Conservation (phyloP, 2,797 vertebrate species). For the Ispidina lecontei region DNA sequence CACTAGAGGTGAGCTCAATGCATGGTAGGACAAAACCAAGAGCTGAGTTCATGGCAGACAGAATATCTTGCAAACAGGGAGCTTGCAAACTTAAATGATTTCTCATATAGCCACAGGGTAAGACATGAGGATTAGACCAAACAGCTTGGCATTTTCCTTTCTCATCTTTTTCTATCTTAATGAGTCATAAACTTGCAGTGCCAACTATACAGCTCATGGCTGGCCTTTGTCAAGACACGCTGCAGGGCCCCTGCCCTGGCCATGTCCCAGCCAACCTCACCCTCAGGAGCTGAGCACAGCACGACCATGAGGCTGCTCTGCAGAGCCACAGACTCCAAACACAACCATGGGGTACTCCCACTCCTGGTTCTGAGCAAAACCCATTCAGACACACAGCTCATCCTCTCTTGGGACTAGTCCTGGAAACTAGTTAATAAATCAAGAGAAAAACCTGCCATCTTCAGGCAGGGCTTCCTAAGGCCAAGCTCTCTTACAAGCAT, state of each 20-base stretch:
- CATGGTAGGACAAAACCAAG: background rate
- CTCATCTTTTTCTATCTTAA: background rate
- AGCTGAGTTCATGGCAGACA: background rate
- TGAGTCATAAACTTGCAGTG: background rate
- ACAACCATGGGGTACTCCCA: accelerated
- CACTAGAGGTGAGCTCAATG: background rate
- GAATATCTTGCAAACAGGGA: background rate
- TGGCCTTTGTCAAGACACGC: background rate
- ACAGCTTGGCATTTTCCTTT: background rate
- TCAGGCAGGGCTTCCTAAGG: background rate
- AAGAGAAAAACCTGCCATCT: background rate
- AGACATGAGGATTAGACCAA: background rate
- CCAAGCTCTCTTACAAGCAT: background rate
- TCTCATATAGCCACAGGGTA: background rate
- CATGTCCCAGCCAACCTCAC: accelerated
- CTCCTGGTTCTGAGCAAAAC: background rate
- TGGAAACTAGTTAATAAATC: background rate
- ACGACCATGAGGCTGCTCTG: accelerated
- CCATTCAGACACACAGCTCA: background rate
- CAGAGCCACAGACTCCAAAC: background rate
- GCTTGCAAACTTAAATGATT: background rate
- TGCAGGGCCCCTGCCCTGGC: background rate
- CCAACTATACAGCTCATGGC: background rate
- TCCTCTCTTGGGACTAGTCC: background rate
- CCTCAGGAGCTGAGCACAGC: background rate